Evolutionary conservation across 1,140 invertebrate species (phyloP), one percentile per base, ranked within the genome.

Genomic region (Thrips palmi): DNA sequence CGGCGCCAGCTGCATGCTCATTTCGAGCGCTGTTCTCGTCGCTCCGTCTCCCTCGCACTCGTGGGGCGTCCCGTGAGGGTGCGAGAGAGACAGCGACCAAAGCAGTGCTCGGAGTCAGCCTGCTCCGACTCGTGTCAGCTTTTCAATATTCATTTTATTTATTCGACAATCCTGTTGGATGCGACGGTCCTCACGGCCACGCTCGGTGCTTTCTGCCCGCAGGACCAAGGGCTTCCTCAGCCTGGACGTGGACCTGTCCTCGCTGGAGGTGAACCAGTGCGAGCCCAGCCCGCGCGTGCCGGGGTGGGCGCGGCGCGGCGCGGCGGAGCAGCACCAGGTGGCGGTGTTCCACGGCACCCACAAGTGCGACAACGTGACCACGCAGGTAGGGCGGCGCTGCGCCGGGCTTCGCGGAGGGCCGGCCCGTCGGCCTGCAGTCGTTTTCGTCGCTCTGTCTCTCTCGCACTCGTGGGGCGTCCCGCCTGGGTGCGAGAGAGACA

Each of bases 211-310:
- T 31, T 33, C 11, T 33, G 45, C 49, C 54, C 61, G 35, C 60
- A 75, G 72, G 28, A 52, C 72, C 47, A 73, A 71, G 49, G 81
- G 81, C 35, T 72, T 85, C 49, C 63, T 87, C 23, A 83, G 78
- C 41, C 63, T 87, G 34, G 83, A 89, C 56, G 72, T 88, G 46
- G 80, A 88, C 55, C 65, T 88, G 48, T 81, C 77, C 29, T 63
- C 67, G 33, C 59, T 88, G 47, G 77, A 86, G 52, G 71, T 89
- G 39, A 86, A 89, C 59, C 85, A 89, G 51, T 89, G 85, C 53
- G 80, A 86, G n/a, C n/a, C n/a, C n/a, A n/a, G n/a, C n/a, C n/a
- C n/a, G n/a, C n/a, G n/a, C n/a, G n/a, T n/a, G n/a, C n/a, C n/a
- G n/a, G n/a, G n/a, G n/a, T n/a, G n/a, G n/a, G n/a, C 48, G 51